Evolutionary conservation across 2,113 vertebrate genomes (phyloP), one percentile per base, ranked within the genome.

Genomic region (Oxygymnocypris stewartii): DNA sequence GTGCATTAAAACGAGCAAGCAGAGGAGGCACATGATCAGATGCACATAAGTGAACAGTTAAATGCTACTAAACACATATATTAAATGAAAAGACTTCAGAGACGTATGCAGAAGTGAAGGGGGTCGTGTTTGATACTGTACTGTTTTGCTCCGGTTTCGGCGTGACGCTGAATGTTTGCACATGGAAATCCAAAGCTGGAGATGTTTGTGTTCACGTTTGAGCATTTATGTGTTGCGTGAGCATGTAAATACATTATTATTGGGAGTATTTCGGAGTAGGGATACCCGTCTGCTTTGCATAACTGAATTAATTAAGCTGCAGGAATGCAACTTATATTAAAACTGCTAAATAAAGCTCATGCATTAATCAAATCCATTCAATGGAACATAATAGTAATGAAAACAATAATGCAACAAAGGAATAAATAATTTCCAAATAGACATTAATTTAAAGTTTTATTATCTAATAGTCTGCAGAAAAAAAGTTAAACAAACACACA

Each of bases 391-490:
- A 65, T 73, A 61, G 20, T 18, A 83, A 25, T 44, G 31, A 51
- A 49, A 49, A 13, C 51, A 54, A 54, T 18, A 18, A 18, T 54
- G 51, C 6, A 59, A 57, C 44, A 73, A 63, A 71, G 20, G 51
- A 10, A 84, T 57, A 57, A 89, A 87, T 61, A 57, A 85, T 80
- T 79, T 76, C 73, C 44, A 84, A 84, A 74, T 31, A 74, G 23
- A 65, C 47, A 42, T 51, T 87, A 31, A 57, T 49, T 84, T 87
- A 88, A 85, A 51, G 37, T 83, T 81, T 89, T 87, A 89, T 91
- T 88, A 86, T 88, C 87, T 88, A 90, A 87, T 85, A 73, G 79
- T 87, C 67, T 84, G 82, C 76, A 8, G 51, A 88, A 87, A 82
- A 84, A 69, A 85, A 37, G 40, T 73, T 59, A 83, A 88, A 86